Percentiles rank a stretch among this genome's conserved stretches.
phyloP scores from a whole-genome alignment of 2,113 vertebrate genomes.

The Ctenodactylus gundi region DNA sequence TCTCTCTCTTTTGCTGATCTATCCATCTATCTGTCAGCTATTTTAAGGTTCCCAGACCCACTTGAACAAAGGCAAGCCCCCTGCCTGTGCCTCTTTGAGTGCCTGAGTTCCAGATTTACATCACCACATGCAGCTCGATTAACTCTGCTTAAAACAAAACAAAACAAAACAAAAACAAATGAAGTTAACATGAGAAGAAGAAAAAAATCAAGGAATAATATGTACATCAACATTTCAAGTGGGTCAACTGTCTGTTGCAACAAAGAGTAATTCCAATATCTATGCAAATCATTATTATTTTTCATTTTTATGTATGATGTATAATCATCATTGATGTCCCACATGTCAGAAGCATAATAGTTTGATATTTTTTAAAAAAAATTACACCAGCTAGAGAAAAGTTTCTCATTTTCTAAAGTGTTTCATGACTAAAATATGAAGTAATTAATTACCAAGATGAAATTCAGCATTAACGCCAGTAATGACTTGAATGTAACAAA shows the following conservation, averaged over 20 bases:
- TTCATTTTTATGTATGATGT: neutral
- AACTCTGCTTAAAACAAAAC: neutral
- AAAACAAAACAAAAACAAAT: neutral
- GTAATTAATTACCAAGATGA: neutral
- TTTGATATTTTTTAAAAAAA: neutral
- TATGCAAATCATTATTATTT: neutral
- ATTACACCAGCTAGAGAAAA: neutral
- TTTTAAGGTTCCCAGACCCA: too few species aligned
- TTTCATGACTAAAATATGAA: neutral
- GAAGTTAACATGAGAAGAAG: neutral
- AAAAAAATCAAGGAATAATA: neutral
- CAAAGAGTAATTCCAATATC: neutral
- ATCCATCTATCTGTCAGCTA: too few species aligned
- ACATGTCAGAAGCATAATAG: neutral
- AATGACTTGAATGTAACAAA: neutral
- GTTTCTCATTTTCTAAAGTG: neutral
- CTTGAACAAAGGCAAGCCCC: neutral
- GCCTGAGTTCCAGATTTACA: neutral
- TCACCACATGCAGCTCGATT: neutral
- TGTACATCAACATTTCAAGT: neutral
- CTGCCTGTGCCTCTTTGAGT: neutral
- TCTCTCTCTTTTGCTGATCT: too few species aligned
- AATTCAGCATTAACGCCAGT: neutral
- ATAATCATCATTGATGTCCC: neutral
- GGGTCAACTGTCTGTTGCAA: neutral